phyloP scores from a whole-genome alignment of 2,113 vertebrate species.

The Dipodomys stephensi region DNA sequence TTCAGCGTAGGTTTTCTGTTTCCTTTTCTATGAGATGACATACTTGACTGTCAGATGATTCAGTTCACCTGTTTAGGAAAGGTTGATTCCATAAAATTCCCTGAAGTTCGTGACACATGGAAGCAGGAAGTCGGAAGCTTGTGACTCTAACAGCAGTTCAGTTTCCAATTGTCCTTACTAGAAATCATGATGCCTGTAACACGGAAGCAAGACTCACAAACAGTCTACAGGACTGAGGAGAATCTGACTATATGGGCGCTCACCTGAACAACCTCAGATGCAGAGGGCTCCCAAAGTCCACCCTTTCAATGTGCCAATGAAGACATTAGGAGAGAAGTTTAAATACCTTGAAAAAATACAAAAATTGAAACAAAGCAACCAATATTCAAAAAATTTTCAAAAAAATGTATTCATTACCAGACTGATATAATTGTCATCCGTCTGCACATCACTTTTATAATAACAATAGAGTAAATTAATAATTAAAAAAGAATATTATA shows the following conservation, averaged over 20 bases:
- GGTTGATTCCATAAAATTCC: not conserved
- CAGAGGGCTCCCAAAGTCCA: not conserved
- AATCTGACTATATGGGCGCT: too few species aligned
- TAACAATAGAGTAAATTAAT: not conserved
- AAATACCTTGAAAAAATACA: not conserved
- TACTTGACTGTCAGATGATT: not conserved
- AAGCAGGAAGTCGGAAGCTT: not conserved
- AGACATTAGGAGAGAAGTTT: not conserved
- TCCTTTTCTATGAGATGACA: not conserved
- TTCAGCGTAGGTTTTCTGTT: not conserved
- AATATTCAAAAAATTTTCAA: not conserved
- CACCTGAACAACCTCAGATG: not conserved
- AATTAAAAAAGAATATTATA: not conserved
- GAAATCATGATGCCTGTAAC: not conserved
- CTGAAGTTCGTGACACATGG: fast-evolving
- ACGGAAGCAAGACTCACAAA: too few species aligned
- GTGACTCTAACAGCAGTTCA: not conserved
- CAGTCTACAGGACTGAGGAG: not conserved
- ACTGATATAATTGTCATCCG: too few species aligned
- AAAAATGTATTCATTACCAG: not conserved
- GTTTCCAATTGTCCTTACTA: not conserved
- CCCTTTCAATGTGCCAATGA: not conserved
- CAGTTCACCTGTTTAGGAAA: not conserved
- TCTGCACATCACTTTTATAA: too few species aligned
- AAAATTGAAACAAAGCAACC: not conserved